A percentile compares a stretch with the other conserved stretches of the same genome.
Conservation (phyloP, 1,140 invertebrate species). For the Achroia grisella region DNA sequence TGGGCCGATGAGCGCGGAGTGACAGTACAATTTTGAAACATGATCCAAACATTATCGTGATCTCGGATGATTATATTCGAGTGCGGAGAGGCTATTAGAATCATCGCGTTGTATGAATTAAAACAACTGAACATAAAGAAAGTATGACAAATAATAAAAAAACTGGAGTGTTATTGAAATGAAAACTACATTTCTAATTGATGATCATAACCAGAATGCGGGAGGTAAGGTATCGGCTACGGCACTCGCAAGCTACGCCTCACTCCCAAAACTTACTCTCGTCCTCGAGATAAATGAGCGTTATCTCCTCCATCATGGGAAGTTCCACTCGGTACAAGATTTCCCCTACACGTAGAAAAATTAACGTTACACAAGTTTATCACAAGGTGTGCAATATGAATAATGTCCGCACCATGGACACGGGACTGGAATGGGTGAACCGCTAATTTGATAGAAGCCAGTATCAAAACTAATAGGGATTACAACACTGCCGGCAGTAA, state of each 20-base stretch:
- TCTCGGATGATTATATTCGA: conserved; percentile 45
- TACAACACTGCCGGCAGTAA: background rate
- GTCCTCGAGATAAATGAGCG: conserved; percentile 90
- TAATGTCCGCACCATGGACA: conserved; percentile 13
- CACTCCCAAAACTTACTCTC: conserved; percentile 75
- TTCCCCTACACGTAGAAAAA: conserved; percentile 84
- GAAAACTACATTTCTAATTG: conserved; percentile 74
- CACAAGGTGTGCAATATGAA: conserved; percentile 14
- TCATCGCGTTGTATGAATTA: conserved; percentile 61
- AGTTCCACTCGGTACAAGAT: conserved; percentile 92
- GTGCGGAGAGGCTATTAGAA: conserved; percentile 61
- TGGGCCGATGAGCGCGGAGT: conserved; percentile 16
- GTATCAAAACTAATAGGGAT: conserved; percentile 8
- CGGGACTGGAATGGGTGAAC: conserved; percentile 11
- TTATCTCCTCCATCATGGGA: conserved; percentile 92
- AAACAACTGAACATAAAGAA: conserved; percentile 51
- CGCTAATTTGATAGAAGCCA: conserved; percentile 7
- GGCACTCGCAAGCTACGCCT: conserved; percentile 75
- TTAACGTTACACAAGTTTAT: conserved; percentile 72
- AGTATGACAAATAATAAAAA: conserved; percentile 51
- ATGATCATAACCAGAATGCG: conserved; percentile 75
- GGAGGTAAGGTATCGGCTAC: conserved; percentile 74
- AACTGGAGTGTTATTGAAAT: conserved; percentile 73
- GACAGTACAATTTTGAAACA: conserved; percentile 16
- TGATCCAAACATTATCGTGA: conserved; percentile 38